Evolutionary conservation across 2,797 vertebrate species (phyloP).

Genomic region (Phylloscopus collybita): DNA sequence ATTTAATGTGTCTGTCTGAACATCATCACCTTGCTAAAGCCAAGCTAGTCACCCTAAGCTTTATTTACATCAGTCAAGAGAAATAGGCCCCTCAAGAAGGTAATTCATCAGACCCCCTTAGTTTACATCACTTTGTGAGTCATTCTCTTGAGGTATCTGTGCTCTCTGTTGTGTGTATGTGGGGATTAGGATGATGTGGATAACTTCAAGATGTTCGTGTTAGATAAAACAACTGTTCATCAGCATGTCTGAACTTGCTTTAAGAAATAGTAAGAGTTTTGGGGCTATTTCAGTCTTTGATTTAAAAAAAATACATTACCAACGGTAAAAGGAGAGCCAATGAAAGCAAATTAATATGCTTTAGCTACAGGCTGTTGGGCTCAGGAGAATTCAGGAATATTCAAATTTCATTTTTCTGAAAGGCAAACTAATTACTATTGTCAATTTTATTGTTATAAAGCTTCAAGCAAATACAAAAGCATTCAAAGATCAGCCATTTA

Average conservation of each 20-base stretch:
- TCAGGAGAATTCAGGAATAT: conserved; percentile 50
- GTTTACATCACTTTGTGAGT: neutral
- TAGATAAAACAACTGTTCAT: conserved; percentile 4
- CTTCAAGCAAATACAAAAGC: conserved; percentile 22
- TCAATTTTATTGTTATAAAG: conserved; percentile 65
- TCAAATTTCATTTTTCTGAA: conserved; percentile 59
- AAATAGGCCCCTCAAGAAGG: neutral
- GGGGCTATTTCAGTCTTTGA: neutral
- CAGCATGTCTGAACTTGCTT: neutral
- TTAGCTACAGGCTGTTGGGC: conserved; percentile 30
- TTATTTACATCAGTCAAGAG: neutral
- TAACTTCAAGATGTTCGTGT: neutral
- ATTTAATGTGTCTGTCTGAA: neutral
- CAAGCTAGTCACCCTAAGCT: neutral
- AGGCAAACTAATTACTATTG: conserved; percentile 65
- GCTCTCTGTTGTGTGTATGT: neutral
- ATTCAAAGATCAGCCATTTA: conserved; percentile 52
- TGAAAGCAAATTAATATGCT: conserved; percentile 3
- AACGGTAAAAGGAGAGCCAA: neutral
- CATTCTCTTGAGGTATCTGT: neutral
- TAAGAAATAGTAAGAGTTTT: neutral
- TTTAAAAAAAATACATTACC: neutral
- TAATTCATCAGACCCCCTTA: neutral
- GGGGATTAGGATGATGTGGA: neutral
- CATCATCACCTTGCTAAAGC: neutral